Conservation (phyloP, 64 coral and sea anemone species). For the Catalaphyllia jardinei region DNA sequence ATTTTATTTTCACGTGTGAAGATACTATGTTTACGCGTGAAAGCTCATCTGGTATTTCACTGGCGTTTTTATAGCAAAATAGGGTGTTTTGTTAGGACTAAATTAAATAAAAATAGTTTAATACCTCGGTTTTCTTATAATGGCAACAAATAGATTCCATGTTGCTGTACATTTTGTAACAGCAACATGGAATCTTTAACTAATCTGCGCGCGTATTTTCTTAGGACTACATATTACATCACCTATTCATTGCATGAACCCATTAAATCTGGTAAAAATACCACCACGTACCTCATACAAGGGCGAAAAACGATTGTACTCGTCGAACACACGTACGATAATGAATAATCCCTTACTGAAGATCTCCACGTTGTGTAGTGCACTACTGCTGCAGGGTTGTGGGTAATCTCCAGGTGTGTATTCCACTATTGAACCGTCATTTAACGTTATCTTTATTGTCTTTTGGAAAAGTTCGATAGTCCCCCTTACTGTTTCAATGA, state of each 20-base stretch:
- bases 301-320: conserved; percentile 27
- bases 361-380: conserved; percentile 49
- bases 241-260: neutral
- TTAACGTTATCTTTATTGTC: conserved; percentile 39
- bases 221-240: too few relatives aligned
- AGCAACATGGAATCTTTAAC: too few relatives aligned
- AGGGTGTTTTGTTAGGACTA: too few relatives aligned
- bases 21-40: too few relatives aligned
- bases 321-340: conserved; percentile 67
- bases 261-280: neutral
- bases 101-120: too few relatives aligned
- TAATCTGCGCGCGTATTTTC: too few relatives aligned
- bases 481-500: conserved; percentile 30
- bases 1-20: too few relatives aligned
- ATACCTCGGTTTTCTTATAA: too few relatives aligned
- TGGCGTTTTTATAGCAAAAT: too few relatives aligned
- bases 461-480: conserved; percentile 71
- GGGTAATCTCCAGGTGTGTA: conserved; percentile 72
- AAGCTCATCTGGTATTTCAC: too few relatives aligned
- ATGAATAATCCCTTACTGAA: conserved; percentile 73
- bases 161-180: too few relatives aligned
- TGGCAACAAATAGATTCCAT: too few relatives aligned
- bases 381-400: conserved; percentile 40
- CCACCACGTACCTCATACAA: conserved; percentile 63
- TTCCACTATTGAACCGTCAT: neutral